These are phyloP conservation scores for Cylindroiulus punctatus DNA, from an alignment of 2,888 invertebrate genomes.

Conservation along the genomic window DNA sequence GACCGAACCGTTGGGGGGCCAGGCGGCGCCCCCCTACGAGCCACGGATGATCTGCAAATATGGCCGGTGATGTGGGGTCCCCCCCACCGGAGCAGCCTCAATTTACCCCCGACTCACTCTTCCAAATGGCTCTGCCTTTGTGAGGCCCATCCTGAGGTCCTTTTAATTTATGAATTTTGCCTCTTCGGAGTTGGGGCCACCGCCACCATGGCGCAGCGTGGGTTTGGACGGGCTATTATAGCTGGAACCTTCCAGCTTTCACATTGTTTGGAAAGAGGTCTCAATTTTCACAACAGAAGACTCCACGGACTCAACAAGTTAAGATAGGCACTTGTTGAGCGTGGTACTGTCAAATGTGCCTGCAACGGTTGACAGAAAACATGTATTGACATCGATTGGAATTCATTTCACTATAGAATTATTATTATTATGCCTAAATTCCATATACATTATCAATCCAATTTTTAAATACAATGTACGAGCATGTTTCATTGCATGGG, in stretches of 20 bases:
- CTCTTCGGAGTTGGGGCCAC: not conserved
- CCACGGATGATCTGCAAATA: not conserved
- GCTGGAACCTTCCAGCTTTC: not conserved
- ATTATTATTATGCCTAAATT: too few relatives aligned
- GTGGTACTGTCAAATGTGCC: too few relatives aligned
- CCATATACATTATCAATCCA: too few relatives aligned
- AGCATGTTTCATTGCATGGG: too few relatives aligned
- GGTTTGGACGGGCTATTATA: not conserved
- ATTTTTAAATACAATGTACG: too few relatives aligned
- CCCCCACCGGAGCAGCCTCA: not conserved
- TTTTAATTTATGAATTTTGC: not conserved
- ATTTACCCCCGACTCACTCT: not conserved
- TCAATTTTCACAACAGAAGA: not conserved
- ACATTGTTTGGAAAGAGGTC: not conserved
- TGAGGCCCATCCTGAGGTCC: not conserved
- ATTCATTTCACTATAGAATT: too few relatives aligned
- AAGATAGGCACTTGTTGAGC: too few relatives aligned
- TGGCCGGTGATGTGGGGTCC: not conserved
- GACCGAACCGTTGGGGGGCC: not conserved
- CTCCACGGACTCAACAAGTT: not conserved
- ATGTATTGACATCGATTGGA: too few relatives aligned
- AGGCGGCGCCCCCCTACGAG: conserved; percentile 4
- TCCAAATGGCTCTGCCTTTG: not conserved
- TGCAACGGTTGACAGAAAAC: too few relatives aligned
- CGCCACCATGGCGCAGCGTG: conserved; percentile 5